Evolutionary conservation across 1,140 invertebrate genomes (phyloP).

Genomic region (Stratiolaelaps scimitus): DNA sequence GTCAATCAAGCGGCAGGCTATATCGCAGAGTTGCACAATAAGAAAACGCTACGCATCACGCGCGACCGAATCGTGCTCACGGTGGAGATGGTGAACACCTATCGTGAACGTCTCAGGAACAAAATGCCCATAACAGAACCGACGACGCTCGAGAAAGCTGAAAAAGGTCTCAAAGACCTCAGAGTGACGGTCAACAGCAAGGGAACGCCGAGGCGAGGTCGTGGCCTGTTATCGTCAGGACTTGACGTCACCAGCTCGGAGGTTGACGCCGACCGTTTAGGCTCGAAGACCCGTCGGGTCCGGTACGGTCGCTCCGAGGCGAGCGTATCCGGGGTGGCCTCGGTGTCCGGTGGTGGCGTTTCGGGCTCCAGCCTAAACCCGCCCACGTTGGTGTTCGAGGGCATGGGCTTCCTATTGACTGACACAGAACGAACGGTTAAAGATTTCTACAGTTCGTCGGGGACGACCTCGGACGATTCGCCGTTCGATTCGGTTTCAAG

Average conservation of each 20-base stretch:
- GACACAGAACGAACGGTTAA: constrained; percentile 19
- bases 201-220: neutral
- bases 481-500: neutral
- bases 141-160: neutral
- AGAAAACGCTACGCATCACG: neutral
- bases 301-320: no score
- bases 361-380: constrained; percentile 18
- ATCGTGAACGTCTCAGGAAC: neutral
- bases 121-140: neutral
- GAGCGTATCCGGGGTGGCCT: neutral
- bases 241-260: constrained; percentile 20
- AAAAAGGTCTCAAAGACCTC: constrained; percentile 7
- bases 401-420: constrained; percentile 19
- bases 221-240: neutral
- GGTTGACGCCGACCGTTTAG: neutral
- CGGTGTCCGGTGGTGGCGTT: constrained; percentile 8
- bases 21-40: constrained; percentile 6
- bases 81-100: constrained; percentile 4
- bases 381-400: constrained; percentile 7
- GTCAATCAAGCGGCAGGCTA: neutral
- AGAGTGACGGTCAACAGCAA: neutral
- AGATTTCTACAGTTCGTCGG: constrained; percentile 1
- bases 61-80: constrained; percentile 16
- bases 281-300: no score
- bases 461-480: neutral